These are phyloP conservation scores for Phocides pigmalion DNA, from an alignment of 1,140 invertebrate species.

Conservation along the genomic window DNA sequence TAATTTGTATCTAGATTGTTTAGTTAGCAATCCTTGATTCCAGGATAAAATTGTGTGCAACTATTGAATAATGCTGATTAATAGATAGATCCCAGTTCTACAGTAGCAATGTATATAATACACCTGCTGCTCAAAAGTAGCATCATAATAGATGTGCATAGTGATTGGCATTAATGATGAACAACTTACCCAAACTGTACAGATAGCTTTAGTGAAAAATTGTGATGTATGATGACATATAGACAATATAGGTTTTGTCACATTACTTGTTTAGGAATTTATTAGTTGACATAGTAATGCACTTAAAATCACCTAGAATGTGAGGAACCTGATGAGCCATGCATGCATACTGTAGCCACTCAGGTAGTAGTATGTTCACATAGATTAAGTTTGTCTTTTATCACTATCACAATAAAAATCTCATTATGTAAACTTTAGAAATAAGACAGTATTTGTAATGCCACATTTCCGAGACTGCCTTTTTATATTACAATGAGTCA, in stretches of 20 bases:
- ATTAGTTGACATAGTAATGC: slow-evolving; percentile 78
- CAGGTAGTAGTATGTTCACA: slow-evolving; percentile 75
- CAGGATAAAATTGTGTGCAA: slow-evolving; percentile 65
- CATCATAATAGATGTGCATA: slow-evolving; percentile 57
- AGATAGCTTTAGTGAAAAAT: slow-evolving; percentile 84
- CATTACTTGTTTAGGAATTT: slow-evolving; percentile 76
- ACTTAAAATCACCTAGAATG: slow-evolving; percentile 72
- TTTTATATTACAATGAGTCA: slow-evolving; percentile 79
- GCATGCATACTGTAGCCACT: slow-evolving; percentile 73
- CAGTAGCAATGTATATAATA: slow-evolving; percentile 76
- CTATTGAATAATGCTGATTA: slow-evolving; percentile 58
- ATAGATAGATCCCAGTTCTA: slow-evolving; percentile 47
- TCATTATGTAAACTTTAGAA: slow-evolving; percentile 79
- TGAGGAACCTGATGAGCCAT: slow-evolving; percentile 68
- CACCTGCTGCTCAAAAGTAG: slow-evolving; percentile 67
- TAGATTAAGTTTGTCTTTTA: slow-evolving; percentile 82
- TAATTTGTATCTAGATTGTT: slow-evolving; percentile 76
- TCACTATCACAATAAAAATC: slow-evolving; percentile 82
- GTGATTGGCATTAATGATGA: slow-evolving; percentile 62
- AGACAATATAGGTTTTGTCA: slow-evolving; percentile 85
- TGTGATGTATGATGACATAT: slow-evolving; percentile 84
- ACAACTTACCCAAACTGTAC: slow-evolving; percentile 79
- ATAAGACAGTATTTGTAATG: slow-evolving; percentile 82
- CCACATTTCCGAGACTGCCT: slow-evolving; percentile 83
- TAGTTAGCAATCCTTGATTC: slow-evolving; percentile 67